phyloP scores from a whole-genome alignment of 37 sponge, comb jelly and placozoan species.

The Agelas oroides region DNA sequence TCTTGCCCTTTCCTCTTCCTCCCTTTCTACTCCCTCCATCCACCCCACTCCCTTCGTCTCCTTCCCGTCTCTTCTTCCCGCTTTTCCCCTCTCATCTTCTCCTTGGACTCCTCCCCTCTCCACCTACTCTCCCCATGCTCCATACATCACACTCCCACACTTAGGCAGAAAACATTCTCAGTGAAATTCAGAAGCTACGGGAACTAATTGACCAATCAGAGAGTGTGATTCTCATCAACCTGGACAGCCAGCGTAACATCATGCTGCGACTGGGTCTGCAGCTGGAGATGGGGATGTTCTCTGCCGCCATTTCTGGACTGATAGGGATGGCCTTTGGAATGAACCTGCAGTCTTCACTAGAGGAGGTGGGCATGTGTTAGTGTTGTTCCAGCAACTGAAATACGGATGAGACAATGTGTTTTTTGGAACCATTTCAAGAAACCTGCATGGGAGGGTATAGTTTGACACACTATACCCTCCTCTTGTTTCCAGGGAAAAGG shows the following conservation, averaged over 20 bases:
- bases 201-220: conserved; percentile 70
- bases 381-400: no score
- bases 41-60: not conserved
- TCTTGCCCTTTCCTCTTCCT: not conserved
- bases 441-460: not conserved
- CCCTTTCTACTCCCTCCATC: no score
- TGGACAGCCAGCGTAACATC: conserved; percentile 77
- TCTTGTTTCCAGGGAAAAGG: no score
- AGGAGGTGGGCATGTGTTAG: conserved; percentile 22
- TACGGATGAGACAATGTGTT: no score
- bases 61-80: not conserved
- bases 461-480: conserved; percentile 15
- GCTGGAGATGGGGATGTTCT: conserved; percentile 75
- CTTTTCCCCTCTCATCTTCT: not conserved
- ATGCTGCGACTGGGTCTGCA: conserved; percentile 70
- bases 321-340: conserved; percentile 78
- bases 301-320: conserved; percentile 58
- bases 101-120: not conserved
- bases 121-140: no score
- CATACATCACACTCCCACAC: no score
- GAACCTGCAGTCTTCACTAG: conserved; percentile 76
- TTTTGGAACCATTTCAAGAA: no score
- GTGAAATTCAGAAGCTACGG: conserved; percentile 41
- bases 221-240: conserved; percentile 66
- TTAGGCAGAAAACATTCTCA: conserved; percentile 59